Percentiles rank a stretch among this genome's conserved stretches.
phyloP scores from a whole-genome alignment of 2,113 vertebrate species.

The Macrotus californicus region DNA sequence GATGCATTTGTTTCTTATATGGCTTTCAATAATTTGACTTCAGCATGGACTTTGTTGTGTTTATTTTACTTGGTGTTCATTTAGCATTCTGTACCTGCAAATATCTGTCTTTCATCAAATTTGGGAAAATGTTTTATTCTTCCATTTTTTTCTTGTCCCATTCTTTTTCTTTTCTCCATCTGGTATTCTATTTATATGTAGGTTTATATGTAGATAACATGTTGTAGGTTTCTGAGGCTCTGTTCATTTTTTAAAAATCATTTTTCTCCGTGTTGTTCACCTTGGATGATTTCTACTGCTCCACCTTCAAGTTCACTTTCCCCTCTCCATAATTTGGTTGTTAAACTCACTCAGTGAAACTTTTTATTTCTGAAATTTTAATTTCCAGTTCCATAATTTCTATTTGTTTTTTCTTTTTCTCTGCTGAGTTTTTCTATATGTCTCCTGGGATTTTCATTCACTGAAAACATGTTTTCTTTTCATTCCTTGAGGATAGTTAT shows the following conservation, averaged over 20 bases:
- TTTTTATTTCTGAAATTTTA: conserved; percentile 4
- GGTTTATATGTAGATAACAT: neutral
- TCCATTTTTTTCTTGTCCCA: neutral
- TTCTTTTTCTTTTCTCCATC: neutral
- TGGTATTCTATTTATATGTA: neutral
- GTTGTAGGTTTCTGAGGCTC: neutral
- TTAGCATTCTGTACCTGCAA: neutral
- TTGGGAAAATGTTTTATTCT: neutral
- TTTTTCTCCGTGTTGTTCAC: neutral
- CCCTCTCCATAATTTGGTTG: neutral
- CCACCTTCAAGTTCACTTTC: neutral
- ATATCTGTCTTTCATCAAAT: conserved; percentile 7
- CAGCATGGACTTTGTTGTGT: neutral
- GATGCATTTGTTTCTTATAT: neutral
- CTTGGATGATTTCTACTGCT: neutral
- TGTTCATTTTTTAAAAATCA: neutral
- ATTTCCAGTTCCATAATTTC: neutral
- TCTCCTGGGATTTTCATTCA: neutral
- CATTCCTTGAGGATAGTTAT: neutral
- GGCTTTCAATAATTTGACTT: neutral
- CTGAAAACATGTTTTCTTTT: conserved; percentile 4
- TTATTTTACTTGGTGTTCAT: neutral
- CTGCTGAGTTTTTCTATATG: neutral
- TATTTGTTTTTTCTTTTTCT: neutral
- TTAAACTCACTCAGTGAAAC: neutral